Conservation (phyloP, 2,888 invertebrate genomes). For the Caenorhabditis sp. region DNA sequence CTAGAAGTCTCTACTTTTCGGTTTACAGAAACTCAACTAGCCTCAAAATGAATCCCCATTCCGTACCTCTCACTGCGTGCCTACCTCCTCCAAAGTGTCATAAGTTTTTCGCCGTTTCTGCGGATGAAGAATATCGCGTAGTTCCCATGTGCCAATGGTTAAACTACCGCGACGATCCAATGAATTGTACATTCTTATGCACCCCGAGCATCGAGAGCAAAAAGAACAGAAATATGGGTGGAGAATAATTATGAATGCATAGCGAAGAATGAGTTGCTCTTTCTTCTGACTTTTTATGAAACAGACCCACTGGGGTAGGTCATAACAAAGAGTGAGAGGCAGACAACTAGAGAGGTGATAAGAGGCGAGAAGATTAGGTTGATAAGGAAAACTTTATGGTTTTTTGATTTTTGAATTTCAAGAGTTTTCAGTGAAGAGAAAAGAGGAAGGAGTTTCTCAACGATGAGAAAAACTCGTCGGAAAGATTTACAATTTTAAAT, state of each 20-base stretch:
- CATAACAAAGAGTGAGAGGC: slow-evolving; percentile 2
- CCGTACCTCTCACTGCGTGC: not conserved
- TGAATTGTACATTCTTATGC: slow-evolving; percentile 55
- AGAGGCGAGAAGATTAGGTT: slow-evolving; percentile 23
- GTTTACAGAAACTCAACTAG: not conserved
- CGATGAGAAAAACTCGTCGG: not conserved
- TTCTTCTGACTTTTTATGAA: slow-evolving; percentile 27
- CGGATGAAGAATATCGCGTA: slow-evolving; percentile 59
- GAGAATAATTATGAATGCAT: slow-evolving; percentile 48
- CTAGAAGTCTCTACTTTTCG: not conserved
- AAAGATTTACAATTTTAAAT: slow-evolving; percentile 4
- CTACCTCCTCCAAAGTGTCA: slow-evolving; percentile 59
- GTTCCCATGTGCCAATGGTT: slow-evolving; percentile 63
- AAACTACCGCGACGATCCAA: slow-evolving; percentile 67
- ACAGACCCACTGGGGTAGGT: slow-evolving; percentile 35
- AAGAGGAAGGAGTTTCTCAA: not conserved
- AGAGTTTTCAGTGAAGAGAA: slow-evolving; percentile 5
- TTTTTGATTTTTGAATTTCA: slow-evolving; percentile 43
- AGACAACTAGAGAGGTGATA: slow-evolving; percentile 3
- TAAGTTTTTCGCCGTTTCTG: slow-evolving; percentile 41
- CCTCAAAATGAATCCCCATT: no score
- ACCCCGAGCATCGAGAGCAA: not conserved
- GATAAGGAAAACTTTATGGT: slow-evolving; percentile 35
- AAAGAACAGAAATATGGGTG: slow-evolving; percentile 10
- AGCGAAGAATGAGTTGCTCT: slow-evolving; percentile 23